Base-by-base conservation (phyloP, 1,140 invertebrate species). In the Drosophila lacteicornis region DNA sequence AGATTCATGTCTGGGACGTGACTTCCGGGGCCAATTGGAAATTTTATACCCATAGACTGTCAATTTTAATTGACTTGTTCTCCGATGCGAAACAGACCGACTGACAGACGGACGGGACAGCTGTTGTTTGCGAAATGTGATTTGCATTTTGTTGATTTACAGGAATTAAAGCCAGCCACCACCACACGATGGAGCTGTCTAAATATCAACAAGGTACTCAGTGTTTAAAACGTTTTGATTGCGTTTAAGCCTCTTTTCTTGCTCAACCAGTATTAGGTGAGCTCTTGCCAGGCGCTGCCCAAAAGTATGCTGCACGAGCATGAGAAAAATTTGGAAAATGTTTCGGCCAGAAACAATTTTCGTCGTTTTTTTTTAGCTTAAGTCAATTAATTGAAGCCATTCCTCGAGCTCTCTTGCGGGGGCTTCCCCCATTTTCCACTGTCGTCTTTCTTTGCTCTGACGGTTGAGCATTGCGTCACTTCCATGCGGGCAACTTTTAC, bases 371-470 rank as follows among this genome's bases (percentile, higher is more conserved):
- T 15, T 22, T 5, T 38, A 22, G 33, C 47, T 50, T 69, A 68
- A 80, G 68, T 79, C 80, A 83, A 83, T 83, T 83, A 83, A 83
- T 82, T 83, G 81, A 79, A 83, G 81, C 81, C 80, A 79, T 82
- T 82, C 56, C 56, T 51, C 45, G 51, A 45, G 46, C 73, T 62
- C 53, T 46, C 42, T 63, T 61, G 63, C 6, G 25, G 43, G 45
- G 40, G 38, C 43, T 42, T 27, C n/a, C 25, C 19, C 27, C 8
- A 33, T 27, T 61, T 46, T 46, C 51, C 27, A 53, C 22, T 30
- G 30, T 13, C 38, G 27, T 42, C 30, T 76, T 25, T 45, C 49
- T 33, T 43, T 46, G 22, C 58, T 59, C 70, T 70, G 55, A 65
- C 68, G 66, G 47, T 38, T 27, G 12, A 57, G 25, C 40, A 22